Percentiles rank a stretch among this genome's conserved stretches.
These are phyloP conservation scores for Caenorhabditis uteleia DNA, from an alignment of 2,888 invertebrate species.

Conservation along the genomic window DNA sequence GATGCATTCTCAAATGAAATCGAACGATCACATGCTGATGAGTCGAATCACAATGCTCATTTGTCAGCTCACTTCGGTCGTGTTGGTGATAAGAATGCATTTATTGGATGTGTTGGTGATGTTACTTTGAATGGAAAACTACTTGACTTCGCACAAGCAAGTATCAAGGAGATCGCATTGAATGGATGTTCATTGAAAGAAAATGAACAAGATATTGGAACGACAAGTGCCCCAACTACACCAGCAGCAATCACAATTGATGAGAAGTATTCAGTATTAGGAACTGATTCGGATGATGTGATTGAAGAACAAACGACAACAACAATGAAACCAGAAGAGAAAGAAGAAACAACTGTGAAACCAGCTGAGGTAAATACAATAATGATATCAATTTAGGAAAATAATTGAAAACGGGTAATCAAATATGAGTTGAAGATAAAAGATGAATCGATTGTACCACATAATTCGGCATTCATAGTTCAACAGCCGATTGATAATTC, in stretches of 20 bases:
- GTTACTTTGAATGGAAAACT: conserved; percentile 83
- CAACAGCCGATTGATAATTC: no score
- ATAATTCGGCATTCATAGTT: no score
- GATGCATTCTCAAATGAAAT: conserved; percentile 77
- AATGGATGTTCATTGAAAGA: conserved; percentile 61
- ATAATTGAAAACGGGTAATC: no score
- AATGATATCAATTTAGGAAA: no score
- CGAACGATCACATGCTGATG: conserved; percentile 34
- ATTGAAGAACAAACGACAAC: conserved; percentile 11
- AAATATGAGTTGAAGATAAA: no score
- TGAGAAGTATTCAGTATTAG: no score
- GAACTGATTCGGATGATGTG: no score
- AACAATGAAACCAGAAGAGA: conserved; percentile 3
- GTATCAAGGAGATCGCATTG: conserved; percentile 59
- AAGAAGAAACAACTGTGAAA: conserved; percentile 11
- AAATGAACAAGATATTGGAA: conserved; percentile 12
- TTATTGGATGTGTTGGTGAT: conserved; percentile 90
- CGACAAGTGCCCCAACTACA: conserved; percentile 9
- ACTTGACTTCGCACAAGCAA: conserved; percentile 59
- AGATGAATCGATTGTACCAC: no score
- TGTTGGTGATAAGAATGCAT: conserved; percentile 73
- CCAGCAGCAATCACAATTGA: conserved; percentile 7
- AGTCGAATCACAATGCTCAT: conserved; percentile 18
- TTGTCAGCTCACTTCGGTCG: conserved; percentile 30
- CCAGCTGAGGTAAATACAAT: conserved; percentile 36